These are phyloP conservation scores for Xanthorhoe spadicearia DNA, from an alignment of 2,888 invertebrate genomes.

Conservation along the genomic window DNA sequence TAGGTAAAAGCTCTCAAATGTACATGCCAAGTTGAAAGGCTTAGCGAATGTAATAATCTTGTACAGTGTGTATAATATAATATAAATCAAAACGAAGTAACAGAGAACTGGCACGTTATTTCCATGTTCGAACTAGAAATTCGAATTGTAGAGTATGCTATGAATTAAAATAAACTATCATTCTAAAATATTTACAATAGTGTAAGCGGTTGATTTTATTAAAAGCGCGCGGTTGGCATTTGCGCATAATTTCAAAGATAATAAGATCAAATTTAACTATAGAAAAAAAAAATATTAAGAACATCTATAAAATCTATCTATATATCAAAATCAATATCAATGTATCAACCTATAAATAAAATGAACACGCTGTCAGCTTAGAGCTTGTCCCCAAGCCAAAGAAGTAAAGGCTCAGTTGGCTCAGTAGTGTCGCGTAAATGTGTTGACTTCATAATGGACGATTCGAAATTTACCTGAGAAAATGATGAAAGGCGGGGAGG, in stretches of 20 bases:
- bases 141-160: not conserved
- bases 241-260: not conserved
- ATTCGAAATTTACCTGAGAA: conserved; percentile 54
- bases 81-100: not conserved
- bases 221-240: not conserved
- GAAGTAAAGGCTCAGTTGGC: conserved; percentile 58
- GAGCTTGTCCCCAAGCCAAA: conserved; percentile 45
- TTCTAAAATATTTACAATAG: no score
- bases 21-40: conserved; percentile 31
- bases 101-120: not conserved
- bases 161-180: no score
- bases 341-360: not conserved
- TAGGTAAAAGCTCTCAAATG: conserved; percentile 49
- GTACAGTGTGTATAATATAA: no score
- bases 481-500: conserved; percentile 35
- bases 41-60: conserved; percentile 3
- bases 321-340: no score
- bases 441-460: conserved; percentile 67
- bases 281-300: not conserved
- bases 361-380: conserved; percentile 28
- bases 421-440: conserved; percentile 61
- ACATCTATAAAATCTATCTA: not conserved
- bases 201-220: no score
- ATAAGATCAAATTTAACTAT: not conserved
- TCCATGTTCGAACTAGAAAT: not conserved